Evolutionary conservation across 2,888 invertebrate species (phyloP).

Genomic region (Bombylius discolor): DNA sequence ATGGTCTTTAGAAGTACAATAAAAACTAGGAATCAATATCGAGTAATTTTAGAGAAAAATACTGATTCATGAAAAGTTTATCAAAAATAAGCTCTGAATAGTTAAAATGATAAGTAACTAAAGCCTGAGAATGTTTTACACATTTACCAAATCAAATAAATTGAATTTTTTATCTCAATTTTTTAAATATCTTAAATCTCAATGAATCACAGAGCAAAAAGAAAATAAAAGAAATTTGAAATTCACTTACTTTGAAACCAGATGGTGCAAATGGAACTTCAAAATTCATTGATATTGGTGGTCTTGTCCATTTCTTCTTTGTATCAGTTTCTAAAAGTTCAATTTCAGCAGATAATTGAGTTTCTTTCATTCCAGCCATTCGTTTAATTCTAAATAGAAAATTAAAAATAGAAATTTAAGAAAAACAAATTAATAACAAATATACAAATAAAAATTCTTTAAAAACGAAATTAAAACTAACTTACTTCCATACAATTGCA

Average conservation of each 20-base stretch:
- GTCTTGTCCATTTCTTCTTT: constrained; percentile 99
- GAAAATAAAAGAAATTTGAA: background rate
- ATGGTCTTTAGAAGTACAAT: too few relatives aligned
- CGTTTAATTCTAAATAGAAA: constrained; percentile 57
- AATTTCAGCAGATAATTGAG: constrained; percentile 97
- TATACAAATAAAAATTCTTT: background rate
- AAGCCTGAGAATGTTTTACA: too few relatives aligned
- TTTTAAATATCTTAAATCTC: too few relatives aligned
- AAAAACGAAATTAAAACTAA: constrained; percentile 17
- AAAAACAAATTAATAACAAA: constrained; percentile 5
- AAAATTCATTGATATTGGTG: constrained; percentile 99
- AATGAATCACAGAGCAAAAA: too few relatives aligned
- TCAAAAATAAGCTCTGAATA: too few relatives aligned
- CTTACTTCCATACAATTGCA: constrained; percentile 91
- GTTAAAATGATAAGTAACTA: too few relatives aligned
- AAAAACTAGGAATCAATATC: background rate
- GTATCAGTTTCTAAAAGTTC: constrained; percentile 96
- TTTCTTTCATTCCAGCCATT: constrained; percentile 98
- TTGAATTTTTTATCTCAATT: too few relatives aligned
- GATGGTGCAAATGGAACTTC: constrained; percentile 99
- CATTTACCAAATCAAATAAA: too few relatives aligned
- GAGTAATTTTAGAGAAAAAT: too few relatives aligned
- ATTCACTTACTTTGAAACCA: constrained; percentile 71
- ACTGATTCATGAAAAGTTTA: too few relatives aligned
- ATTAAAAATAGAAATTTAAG: background rate